Conservation (phyloP, 2,113 vertebrate genomes). For the Lepus americanus region DNA sequence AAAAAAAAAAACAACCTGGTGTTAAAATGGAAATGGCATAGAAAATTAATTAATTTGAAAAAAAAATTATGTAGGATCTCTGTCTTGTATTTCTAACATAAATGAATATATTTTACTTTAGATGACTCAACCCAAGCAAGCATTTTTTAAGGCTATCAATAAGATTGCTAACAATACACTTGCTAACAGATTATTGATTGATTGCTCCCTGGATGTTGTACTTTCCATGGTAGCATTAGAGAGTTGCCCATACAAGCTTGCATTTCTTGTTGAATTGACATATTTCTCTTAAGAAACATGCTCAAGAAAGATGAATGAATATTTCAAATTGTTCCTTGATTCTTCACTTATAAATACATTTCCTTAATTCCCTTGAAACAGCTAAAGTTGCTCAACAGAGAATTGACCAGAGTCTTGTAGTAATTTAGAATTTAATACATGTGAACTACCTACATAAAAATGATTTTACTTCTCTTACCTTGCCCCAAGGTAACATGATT, state of each 20-base stretch:
- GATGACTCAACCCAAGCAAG: neutral
- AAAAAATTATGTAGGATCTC: too few species aligned
- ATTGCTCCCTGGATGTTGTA: neutral
- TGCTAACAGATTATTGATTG: neutral
- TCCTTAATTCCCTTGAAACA: slow-evolving; percentile 39
- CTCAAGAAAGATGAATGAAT: neutral
- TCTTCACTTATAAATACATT: slow-evolving; percentile 27
- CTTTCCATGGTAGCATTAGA: neutral
- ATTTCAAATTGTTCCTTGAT: slow-evolving; percentile 45
- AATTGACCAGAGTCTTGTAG: slow-evolving; percentile 6
- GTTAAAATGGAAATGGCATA: too few species aligned
- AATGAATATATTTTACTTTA: neutral
- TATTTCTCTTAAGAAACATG: neutral
- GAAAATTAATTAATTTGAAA: too few species aligned
- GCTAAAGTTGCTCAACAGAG: neutral
- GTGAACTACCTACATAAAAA: slow-evolving; percentile 12
- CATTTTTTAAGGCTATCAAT: neutral
- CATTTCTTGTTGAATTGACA: neutral
- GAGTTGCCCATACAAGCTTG: neutral
- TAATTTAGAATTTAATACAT: slow-evolving; percentile 61
- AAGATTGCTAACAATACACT: neutral
- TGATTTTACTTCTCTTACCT: slow-evolving; percentile 47
- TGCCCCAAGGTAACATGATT: slow-evolving; percentile 41
- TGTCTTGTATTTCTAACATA: neutral
- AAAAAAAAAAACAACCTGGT: too few species aligned